These are phyloP conservation scores for Cichlasoma orientale DNA, from an alignment of 2,797 vertebrate genomes.

Conservation along the genomic window DNA sequence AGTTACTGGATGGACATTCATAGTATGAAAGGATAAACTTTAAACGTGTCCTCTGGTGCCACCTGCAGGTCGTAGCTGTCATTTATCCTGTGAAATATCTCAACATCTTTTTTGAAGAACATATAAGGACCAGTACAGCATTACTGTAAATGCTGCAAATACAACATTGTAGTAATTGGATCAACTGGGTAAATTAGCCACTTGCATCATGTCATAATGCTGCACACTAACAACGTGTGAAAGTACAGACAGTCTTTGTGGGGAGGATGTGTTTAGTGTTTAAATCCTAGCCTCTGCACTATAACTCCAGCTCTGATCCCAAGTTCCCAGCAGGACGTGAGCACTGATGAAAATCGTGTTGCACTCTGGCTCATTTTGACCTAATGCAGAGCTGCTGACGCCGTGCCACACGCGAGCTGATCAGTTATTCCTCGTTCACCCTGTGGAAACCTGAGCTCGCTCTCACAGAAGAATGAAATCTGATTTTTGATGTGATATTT, in stretches of 20 bases:
- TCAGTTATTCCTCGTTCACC: too few species aligned
- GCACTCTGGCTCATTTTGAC: rapidly evolving
- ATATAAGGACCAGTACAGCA: background rate
- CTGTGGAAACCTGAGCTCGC: background rate
- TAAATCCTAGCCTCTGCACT: too few species aligned
- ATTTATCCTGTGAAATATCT: background rate
- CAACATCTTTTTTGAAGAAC: rapidly evolving
- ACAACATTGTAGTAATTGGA: background rate
- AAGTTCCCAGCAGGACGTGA: too few species aligned
- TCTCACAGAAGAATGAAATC: background rate
- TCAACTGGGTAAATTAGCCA: too few species aligned
- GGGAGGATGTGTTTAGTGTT: too few species aligned
- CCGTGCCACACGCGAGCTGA: background rate
- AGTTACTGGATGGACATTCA: background rate
- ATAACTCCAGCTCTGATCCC: too few species aligned
- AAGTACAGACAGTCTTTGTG: too few species aligned
- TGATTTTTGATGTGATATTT: background rate
- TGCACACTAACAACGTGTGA: too few species aligned
- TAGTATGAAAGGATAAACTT: rapidly evolving
- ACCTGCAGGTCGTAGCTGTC: background rate
- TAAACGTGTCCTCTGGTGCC: background rate
- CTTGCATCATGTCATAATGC: too few species aligned
- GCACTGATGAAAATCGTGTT: too few species aligned
- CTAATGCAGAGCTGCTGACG: background rate
- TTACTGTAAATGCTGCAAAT: background rate